These are phyloP conservation scores for Hymenochirus boettgeri DNA, from an alignment of 2,113 vertebrate genomes.

Conservation along the genomic window DNA sequence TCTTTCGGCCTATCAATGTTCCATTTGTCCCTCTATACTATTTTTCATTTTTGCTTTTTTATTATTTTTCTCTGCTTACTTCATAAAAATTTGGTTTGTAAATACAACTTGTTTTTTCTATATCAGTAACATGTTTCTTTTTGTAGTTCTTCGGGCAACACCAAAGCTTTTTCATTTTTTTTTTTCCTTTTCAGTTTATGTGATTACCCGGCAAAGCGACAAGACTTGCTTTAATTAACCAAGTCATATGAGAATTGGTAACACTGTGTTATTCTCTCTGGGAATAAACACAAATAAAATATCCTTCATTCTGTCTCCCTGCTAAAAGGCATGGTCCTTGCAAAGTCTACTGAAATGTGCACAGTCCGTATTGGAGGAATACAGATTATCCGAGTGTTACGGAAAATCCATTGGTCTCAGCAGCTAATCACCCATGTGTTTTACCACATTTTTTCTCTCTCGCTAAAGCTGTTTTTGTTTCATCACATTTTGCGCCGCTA, in stretches of 20 bases:
- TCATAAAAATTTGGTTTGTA: too few relatives aligned
- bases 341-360: slow-evolving; percentile 3
- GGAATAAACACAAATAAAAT: not conserved
- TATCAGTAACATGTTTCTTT: too few relatives aligned
- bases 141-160: too few relatives aligned
- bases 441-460: slow-evolving; percentile 7
- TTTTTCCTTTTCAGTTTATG: not conserved
- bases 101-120: too few relatives aligned
- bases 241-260: not conserved
- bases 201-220: not conserved
- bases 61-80: too few relatives aligned
- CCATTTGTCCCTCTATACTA: too few relatives aligned
- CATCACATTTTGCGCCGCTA: slow-evolving; percentile 23
- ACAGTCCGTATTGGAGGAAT: slow-evolving; percentile 1
- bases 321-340: slow-evolving; percentile 5
- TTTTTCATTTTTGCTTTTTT: too few relatives aligned
- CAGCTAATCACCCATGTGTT: slow-evolving; percentile 22
- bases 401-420: slow-evolving; percentile 29
- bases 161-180: too few relatives aligned
- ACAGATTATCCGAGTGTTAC: slow-evolving; percentile 6
- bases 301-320: slow-evolving; percentile 5
- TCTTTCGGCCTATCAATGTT: too few relatives aligned
- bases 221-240: slow-evolving; percentile 7
- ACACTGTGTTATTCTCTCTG: not conserved
- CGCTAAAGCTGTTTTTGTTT: slow-evolving; percentile 25